Evolutionary conservation across 2,113 vertebrate species (phyloP).

Genomic region (Leuciscus idus): DNA sequence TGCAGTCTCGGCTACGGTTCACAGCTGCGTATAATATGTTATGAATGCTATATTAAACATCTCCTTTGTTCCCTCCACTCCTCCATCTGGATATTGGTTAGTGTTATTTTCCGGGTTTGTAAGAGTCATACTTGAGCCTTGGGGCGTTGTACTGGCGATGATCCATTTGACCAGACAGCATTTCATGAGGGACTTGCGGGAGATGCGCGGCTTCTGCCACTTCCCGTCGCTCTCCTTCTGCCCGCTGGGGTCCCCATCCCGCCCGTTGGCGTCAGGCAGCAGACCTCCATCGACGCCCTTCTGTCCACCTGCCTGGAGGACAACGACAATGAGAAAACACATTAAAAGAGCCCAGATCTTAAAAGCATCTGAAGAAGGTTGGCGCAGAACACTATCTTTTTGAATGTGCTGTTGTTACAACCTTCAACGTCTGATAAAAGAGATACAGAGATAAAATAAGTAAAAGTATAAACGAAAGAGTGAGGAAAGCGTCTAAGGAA

Average conservation of each 20-base stretch:
- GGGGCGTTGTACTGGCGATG: slow-evolving; percentile 80
- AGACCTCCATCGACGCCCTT: slow-evolving; percentile 80
- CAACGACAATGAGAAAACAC: slow-evolving; percentile 37
- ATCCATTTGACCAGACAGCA: slow-evolving; percentile 91
- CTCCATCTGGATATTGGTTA: slow-evolving; percentile 3
- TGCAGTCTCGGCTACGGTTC: too few species aligned
- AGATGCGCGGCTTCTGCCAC: slow-evolving; percentile 80
- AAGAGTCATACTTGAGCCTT: slow-evolving; percentile 80
- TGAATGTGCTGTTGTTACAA: background rate
- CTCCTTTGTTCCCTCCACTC: background rate
- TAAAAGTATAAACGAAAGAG: background rate
- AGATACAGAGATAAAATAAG: background rate
- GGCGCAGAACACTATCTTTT: background rate
- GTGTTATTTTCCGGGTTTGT: slow-evolving; percentile 3
- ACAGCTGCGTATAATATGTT: background rate
- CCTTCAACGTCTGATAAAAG: background rate
- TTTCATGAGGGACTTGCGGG: slow-evolving; percentile 84
- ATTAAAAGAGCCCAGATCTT: background rate
- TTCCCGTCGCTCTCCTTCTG: slow-evolving; percentile 76
- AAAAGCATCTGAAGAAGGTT: background rate
- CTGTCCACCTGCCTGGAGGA: slow-evolving; percentile 69
- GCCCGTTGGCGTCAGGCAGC: slow-evolving; percentile 75
- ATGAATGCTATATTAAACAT: background rate
- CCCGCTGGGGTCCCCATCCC: slow-evolving; percentile 64
- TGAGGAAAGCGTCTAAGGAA: background rate